These are phyloP conservation scores for Catagonus wagneri DNA, from an alignment of 2,113 vertebrate genomes.

Conservation along the genomic window DNA sequence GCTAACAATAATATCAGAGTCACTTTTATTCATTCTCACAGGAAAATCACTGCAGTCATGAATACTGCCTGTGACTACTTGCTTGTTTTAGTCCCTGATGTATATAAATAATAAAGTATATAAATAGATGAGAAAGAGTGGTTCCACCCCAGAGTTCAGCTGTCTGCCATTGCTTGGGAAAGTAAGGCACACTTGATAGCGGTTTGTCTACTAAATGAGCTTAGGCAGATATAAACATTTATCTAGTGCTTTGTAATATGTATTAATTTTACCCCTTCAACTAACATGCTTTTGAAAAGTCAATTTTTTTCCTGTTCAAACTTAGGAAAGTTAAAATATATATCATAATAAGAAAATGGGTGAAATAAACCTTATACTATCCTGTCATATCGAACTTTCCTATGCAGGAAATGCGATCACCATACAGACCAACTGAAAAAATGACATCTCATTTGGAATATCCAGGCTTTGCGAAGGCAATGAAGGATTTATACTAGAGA, in stretches of 20 bases:
- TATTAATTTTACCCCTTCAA: slow-evolving; percentile 83
- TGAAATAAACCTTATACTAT: slow-evolving; percentile 51
- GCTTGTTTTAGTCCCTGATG: slow-evolving; percentile 48
- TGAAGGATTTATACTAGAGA: slow-evolving; percentile 44
- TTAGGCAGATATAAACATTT: slow-evolving; percentile 81
- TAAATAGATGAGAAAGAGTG: slow-evolving; percentile 67
- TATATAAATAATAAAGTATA: slow-evolving; percentile 51
- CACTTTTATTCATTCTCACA: neutral
- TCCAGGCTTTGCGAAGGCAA: neutral
- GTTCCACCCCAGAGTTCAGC: slow-evolving; percentile 54
- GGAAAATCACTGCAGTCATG: slow-evolving; percentile 38
- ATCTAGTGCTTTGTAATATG: slow-evolving; percentile 81
- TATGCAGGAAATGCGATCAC: slow-evolving; percentile 7
- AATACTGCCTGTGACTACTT: slow-evolving; percentile 7
- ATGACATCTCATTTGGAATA: slow-evolving; percentile 68
- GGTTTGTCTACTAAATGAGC: slow-evolving; percentile 80
- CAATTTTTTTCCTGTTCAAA: slow-evolving; percentile 57
- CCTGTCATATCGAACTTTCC: neutral
- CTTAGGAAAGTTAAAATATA: slow-evolving; percentile 79
- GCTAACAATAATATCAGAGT: neutral
- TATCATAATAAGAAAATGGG: slow-evolving; percentile 48
- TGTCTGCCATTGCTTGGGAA: slow-evolving; percentile 55
- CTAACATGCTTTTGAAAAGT: slow-evolving; percentile 75
- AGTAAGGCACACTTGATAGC: slow-evolving; percentile 67
- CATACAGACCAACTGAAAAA: slow-evolving; percentile 69